A percentile compares a stretch with the other conserved stretches of the same genome.
phyloP scores from a whole-genome alignment of 2,797 vertebrate species.

The Spinibarbus caldwelli region DNA sequence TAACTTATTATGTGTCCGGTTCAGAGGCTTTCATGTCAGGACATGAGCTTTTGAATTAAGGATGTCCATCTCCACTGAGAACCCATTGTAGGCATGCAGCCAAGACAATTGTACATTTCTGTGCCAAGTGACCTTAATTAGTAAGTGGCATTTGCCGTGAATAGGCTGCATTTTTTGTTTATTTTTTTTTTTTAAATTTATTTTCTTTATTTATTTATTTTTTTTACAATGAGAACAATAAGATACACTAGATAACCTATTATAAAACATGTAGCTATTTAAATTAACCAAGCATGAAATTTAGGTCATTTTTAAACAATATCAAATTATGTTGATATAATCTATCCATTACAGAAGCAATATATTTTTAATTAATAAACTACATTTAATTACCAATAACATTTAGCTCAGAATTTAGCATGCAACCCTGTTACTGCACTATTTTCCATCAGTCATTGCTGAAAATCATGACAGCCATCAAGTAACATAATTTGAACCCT shows the following conservation, averaged over 20 bases:
- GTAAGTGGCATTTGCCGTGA: background rate
- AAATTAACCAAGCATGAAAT: no score
- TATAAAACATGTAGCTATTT: no score
- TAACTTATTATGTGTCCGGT: background rate
- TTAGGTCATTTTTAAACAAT: background rate
- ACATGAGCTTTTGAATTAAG: background rate
- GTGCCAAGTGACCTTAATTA: conserved; percentile 9
- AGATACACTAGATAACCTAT: no score
- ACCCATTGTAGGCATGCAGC: background rate
- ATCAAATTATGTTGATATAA: background rate
- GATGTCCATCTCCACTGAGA: conserved; percentile 14
- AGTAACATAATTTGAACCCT: background rate
- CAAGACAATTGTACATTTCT: background rate
- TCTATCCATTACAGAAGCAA: background rate
- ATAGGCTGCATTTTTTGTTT: background rate
- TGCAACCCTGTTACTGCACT: background rate
- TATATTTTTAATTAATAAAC: background rate
- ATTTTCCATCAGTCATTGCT: no score
- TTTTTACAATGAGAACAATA: background rate
- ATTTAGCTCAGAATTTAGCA: background rate
- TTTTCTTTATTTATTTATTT: background rate
- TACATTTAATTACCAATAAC: background rate
- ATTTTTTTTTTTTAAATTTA: background rate
- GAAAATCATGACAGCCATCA: background rate
- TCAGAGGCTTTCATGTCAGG: conserved; percentile 3